phyloP scores from a whole-genome alignment of 2,888 invertebrate genomes.

The Andrena praecox region DNA sequence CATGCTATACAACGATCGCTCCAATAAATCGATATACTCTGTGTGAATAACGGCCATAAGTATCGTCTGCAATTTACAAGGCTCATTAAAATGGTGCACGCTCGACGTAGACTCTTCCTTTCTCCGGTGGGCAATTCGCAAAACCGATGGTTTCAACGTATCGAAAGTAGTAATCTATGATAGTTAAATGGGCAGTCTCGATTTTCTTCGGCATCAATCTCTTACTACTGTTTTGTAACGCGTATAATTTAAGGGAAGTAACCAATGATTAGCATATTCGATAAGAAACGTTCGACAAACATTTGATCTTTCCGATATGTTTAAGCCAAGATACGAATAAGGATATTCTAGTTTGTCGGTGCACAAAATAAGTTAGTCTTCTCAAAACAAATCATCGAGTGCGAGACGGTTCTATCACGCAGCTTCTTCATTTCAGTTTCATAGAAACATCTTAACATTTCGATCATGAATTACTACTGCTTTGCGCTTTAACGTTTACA shows the following conservation, averaged over 20 bases:
- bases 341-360: conserved; percentile 22
- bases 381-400: conserved; percentile 1
- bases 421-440: conserved; percentile 25
- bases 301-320: conserved; percentile 16
- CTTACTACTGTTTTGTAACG: neutral
- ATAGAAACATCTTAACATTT: neutral
- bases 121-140: neutral
- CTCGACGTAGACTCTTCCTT: neutral
- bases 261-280: conserved; percentile 31
- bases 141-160: neutral
- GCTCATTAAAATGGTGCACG: conserved; percentile 4
- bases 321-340: conserved; percentile 11
- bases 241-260: conserved; percentile 10
- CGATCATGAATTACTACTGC: conserved; percentile 20
- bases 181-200: neutral
- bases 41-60: conserved; percentile 20
- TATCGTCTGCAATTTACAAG: conserved; percentile 16
- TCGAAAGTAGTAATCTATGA: conserved; percentile 17
- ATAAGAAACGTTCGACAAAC: conserved; percentile 12
- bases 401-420: conserved; percentile 11
- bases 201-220: conserved; percentile 10
- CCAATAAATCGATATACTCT: conserved; percentile 23
- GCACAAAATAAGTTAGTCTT: conserved; percentile 28
- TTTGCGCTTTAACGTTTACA: neutral
- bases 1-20: conserved; percentile 44